phyloP scores from a whole-genome alignment of 2,888 invertebrate species.

The Agriopis leucophaearia region DNA sequence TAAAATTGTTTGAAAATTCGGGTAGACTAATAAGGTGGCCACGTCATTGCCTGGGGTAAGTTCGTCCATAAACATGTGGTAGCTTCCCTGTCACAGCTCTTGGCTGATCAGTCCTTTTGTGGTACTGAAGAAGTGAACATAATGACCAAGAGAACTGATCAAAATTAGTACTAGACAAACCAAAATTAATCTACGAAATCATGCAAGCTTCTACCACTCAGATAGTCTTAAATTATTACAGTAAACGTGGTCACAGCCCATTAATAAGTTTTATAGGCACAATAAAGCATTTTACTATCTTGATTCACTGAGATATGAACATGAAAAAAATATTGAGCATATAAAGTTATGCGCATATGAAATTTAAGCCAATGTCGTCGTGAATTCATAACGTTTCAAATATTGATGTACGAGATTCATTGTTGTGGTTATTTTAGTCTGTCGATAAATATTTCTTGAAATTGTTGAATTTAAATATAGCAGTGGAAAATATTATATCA shows the following conservation, averaged over 20 bases:
- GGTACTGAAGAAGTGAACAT: no score
- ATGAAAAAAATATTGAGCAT: constrained; percentile 35
- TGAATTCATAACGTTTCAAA: constrained; percentile 35
- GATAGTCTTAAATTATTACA: constrained; percentile 11
- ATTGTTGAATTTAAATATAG: constrained; percentile 24
- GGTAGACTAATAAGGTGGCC: no score
- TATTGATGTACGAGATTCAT: constrained; percentile 34
- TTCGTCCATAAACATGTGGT: no score
- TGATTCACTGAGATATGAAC: constrained; percentile 37
- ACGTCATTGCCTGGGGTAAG: no score
- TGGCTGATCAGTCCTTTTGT: no score
- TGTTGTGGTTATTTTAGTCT: constrained; percentile 24
- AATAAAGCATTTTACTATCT: constrained; percentile 42
- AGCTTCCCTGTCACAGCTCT: no score
- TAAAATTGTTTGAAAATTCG: no score
- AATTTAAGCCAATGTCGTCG: constrained; percentile 40
- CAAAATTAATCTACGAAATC: background rate
- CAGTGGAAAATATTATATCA: constrained; percentile 15
- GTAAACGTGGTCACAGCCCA: constrained; percentile 28
- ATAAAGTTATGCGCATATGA: constrained; percentile 47
- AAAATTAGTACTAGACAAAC: background rate
- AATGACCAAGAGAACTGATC: background rate
- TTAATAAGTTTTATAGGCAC: constrained; percentile 37
- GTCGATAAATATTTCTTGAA: constrained; percentile 20
- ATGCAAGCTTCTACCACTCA: background rate